Conservation (phyloP, 2,888 invertebrate genomes). For the Thalpophila matura region DNA sequence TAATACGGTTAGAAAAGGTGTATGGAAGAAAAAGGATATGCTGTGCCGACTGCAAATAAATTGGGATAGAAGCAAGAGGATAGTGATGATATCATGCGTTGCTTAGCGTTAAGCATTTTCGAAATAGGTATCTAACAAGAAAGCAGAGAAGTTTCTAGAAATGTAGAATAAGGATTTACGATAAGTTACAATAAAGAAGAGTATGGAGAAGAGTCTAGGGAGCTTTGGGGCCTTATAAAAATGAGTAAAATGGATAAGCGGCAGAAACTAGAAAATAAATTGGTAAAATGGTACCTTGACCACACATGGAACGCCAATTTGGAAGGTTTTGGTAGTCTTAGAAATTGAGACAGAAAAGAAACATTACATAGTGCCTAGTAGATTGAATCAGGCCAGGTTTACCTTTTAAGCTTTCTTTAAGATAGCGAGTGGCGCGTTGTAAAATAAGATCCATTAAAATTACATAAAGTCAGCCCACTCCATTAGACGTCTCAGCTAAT, state of each 20-base stretch:
- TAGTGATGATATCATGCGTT: too few species aligned
- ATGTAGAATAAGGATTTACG: too few species aligned
- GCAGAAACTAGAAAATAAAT: background rate
- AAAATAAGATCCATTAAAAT: conserved; percentile 26
- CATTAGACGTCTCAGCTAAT: conserved; percentile 8
- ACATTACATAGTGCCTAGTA: background rate
- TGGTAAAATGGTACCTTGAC: background rate
- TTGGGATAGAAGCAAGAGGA: too few species aligned
- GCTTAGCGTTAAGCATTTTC: background rate
- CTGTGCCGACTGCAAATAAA: too few species aligned
- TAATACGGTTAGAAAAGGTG: too few species aligned
- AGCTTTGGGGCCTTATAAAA: background rate
- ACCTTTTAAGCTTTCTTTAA: background rate
- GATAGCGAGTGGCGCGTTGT: background rate
- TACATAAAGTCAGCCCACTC: conserved; percentile 17
- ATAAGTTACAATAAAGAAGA: background rate
- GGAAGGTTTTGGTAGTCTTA: background rate
- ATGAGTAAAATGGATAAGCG: background rate
- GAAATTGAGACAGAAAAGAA: background rate
- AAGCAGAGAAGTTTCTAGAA: background rate
- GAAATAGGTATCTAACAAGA: background rate
- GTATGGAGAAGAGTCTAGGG: background rate
- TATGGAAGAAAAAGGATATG: too few species aligned
- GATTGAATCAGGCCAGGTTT: background rate
- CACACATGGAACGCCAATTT: too few species aligned